Percentiles rank a stretch among this genome's conserved stretches.
These are phyloP conservation scores for Apodemus speciosus DNA, from an alignment of 2,113 vertebrate genomes.

Conservation along the genomic window DNA sequence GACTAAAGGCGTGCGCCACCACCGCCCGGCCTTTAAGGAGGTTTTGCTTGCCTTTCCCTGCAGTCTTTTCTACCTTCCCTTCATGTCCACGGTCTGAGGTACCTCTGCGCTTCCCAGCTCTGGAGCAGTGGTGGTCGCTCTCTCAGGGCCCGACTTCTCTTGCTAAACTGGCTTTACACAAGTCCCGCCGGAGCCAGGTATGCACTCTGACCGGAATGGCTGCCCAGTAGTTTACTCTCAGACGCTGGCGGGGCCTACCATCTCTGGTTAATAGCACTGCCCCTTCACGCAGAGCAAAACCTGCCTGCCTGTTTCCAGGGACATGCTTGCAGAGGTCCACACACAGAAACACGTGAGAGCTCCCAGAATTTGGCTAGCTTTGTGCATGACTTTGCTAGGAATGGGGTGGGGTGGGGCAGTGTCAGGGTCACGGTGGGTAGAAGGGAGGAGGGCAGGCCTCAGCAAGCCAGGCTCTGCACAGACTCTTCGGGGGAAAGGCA, in stretches of 20 bases:
- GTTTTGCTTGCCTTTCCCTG: no score
- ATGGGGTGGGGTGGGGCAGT: not conserved
- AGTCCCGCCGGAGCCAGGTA: not conserved
- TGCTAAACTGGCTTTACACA: no score
- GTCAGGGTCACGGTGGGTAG: not conserved
- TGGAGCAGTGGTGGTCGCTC: fast-evolving
- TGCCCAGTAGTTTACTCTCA: not conserved
- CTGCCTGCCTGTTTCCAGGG: not conserved
- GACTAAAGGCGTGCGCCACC: no score
- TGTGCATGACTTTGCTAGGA: not conserved
- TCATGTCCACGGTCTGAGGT: not conserved
- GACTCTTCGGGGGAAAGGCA: not conserved
- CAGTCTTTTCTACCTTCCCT: not conserved
- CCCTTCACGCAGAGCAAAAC: not conserved
- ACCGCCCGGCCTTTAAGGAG: no score
- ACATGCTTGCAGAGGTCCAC: not conserved
- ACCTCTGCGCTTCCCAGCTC: not conserved
- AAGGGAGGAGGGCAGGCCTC: not conserved
- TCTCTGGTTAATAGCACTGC: not conserved
- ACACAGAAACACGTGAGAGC: not conserved
- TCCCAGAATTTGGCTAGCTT: not conserved
- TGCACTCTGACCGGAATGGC: fast-evolving
- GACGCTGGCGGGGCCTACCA: not conserved
- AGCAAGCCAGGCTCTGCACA: not conserved
- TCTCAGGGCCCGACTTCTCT: not conserved